Percentiles rank a stretch among this genome's conserved stretches.
Evolutionary conservation across 2,888 invertebrate genomes (phyloP).

Genomic region (Drosophila nr. perissopoda): DNA sequence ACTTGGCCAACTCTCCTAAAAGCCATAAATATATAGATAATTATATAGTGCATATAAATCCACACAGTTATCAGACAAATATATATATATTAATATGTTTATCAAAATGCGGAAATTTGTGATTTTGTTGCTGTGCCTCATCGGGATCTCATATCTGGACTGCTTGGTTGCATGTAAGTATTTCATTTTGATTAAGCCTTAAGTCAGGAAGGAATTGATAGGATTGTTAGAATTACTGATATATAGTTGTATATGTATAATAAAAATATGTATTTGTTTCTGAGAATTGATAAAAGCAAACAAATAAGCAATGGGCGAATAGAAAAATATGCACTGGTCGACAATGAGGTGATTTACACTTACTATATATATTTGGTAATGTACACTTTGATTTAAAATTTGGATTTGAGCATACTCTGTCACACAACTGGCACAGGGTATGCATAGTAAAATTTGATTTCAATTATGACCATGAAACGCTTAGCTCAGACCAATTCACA

Average conservation of each 20-base stretch:
- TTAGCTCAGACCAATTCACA: slow-evolving; percentile 30
- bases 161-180: slow-evolving; percentile 47
- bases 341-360: neutral
- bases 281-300: slow-evolving; percentile 30
- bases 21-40: neutral
- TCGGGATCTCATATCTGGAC: slow-evolving; percentile 38
- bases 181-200: neutral
- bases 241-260: neutral
- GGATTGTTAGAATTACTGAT: neutral
- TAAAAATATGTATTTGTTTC: slow-evolving; percentile 10
- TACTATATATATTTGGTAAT: neutral
- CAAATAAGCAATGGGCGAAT: neutral
- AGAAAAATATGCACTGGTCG: neutral
- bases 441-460: neutral
- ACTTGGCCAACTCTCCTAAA: slow-evolving; percentile 13
- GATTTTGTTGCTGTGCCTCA: slow-evolving; percentile 28
- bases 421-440: slow-evolving; percentile 3
- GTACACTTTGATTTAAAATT: neutral
- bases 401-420: neutral
- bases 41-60: neutral
- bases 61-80: slow-evolving; percentile 5
- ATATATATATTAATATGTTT: slow-evolving; percentile 7
- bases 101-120: slow-evolving; percentile 38
- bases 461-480: slow-evolving; percentile 42
- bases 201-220: neutral